These are phyloP conservation scores for Scaptomyza cyrtandrae DNA, from an alignment of 2,888 invertebrate species.

Conservation along the genomic window DNA sequence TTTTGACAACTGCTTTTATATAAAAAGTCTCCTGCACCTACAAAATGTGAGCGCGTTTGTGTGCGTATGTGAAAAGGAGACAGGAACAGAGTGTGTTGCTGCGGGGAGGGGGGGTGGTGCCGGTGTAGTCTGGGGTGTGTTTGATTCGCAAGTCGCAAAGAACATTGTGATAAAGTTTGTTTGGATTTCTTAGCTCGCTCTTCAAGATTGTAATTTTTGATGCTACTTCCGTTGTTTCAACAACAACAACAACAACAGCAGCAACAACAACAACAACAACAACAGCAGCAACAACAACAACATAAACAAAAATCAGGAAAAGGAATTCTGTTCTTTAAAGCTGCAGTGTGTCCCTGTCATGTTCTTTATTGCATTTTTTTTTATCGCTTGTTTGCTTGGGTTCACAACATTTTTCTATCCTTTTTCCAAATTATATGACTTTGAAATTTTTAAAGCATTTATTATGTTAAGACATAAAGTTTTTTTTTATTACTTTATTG, in stretches of 20 bases:
- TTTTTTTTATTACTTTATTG: neutral
- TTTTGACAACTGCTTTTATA: constrained; percentile 60
- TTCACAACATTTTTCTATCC: neutral
- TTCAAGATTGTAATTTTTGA: constrained; percentile 52
- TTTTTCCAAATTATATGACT: neutral
- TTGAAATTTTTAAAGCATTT: neutral
- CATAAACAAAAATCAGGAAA: constrained; percentile 6
- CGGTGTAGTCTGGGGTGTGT: constrained; percentile 30
- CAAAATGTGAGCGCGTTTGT: constrained; percentile 16
- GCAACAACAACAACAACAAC: no score
- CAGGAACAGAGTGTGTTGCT: neutral
- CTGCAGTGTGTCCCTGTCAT: constrained; percentile 60
- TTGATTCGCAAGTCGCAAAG: constrained; percentile 73
- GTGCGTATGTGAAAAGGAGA: constrained; percentile 16
- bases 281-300: constrained; percentile 14
- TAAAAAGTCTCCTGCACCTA: constrained; percentile 21
- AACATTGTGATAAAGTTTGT: constrained; percentile 78
- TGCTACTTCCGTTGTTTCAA: constrained; percentile 31
- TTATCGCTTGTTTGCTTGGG: constrained; percentile 35
- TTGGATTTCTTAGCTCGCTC: constrained; percentile 66
- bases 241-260: constrained; percentile 17
- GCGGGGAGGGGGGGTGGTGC: neutral
- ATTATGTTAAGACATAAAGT: neutral
- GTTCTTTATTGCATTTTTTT: constrained; percentile 71
- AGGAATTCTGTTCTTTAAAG: neutral